Evolutionary conservation across 1,140 invertebrate species (phyloP), one percentile per base, ranked within the genome.

Genomic region (Drosophila quadrilineata): DNA sequence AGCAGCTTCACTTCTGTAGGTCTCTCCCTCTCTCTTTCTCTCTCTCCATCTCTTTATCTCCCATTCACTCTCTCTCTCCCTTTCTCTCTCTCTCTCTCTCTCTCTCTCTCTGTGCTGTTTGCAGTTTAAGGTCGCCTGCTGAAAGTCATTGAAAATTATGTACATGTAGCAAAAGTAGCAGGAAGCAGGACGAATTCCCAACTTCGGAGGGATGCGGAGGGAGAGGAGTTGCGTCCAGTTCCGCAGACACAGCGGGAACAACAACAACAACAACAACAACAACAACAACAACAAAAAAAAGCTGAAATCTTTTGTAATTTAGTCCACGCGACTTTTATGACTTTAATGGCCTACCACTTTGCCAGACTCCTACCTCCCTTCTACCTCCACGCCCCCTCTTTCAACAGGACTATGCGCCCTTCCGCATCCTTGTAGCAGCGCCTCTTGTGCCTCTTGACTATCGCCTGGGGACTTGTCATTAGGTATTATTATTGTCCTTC

Each of bases 111-210:
- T 66, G 35, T 60, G 29, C 49, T 53, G 33, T 65, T 41, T 40
- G 56, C 35, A 29, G 43, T 56, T 56, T 69, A 70, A 72, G 70
- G 79, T 82, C 73, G 77, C 62, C 79, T 85, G 45, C 74, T 85
- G 66, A 84, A 84, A 85, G 79, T 84, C 79, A 84, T 84, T 84
- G 85, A 79, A 84, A 84, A 84, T 85, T 85, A 76, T 84, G 80
- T 76, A 79, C 65, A 77, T 73, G 71, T 77, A 71, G 59, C 70
- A 48, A 36, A 40, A 45, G 68, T 41, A 45, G 19, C 36, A 52
- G 31, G 24, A 56, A 29, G 53, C 19, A 21, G 17, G 3, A 53
- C n/a, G n/a, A n/a, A n/a, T n/a, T n/a, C n/a, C n/a, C n/a, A n/a
- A n/a, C n/a, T n/a, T n/a, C n/a, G n/a, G n/a, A n/a, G n/a, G n/a